Base-by-base conservation (phyloP, 2,888 invertebrate genomes). In the Dione juno region DNA sequence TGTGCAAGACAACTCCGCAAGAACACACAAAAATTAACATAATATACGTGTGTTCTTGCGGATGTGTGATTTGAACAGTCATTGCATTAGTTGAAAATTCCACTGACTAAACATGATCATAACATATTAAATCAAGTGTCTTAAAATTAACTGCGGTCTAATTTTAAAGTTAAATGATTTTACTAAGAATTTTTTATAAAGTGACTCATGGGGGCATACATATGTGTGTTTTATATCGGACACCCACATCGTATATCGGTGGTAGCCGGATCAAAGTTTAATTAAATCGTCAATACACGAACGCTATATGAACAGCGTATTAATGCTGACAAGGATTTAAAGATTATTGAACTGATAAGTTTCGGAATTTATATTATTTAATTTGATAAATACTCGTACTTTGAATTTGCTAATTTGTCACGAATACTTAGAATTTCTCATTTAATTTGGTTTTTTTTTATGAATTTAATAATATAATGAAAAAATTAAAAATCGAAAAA, bases 221-320 rank as follows among this genome's bases (percentile, higher is more conserved):
- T 88, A 54, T 16, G 37, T 16, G 37, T 16, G 16, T 6, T 16
- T 57, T 16, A 87, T 88, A 89, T 88, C 88, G 92, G 82, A 92
- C 92, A 92, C 92, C 92, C 92, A 93, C 92, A 89, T 89, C 88
- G 92, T 84, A 86, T 86, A 87, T 83, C 86, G 81, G 84, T 77
- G 78, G 84, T 81, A 87, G 87, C 89, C 88, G 90, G 89, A 92
- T 92, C 90, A 90, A 86, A 85, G 82, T 84, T 90, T 92, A 92
- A 93, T 93, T 93, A 92, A 92, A 90, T 86, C 88, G 88, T 88
- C 92, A 90, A 89, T 90, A 90, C 92, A 92, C 92, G 92, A 86
- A 91, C 88, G 77, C 83, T 84, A 82, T 88, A 87, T 86, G 88
- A 86, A 87, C 84, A 80, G 87, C 83, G 82, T 88, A 85, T 83